A percentile compares a stretch with the other conserved stretches of the same genome.
Evolutionary conservation across 2,888 invertebrate species (phyloP).

Genomic region (Callinectes sapidus): DNA sequence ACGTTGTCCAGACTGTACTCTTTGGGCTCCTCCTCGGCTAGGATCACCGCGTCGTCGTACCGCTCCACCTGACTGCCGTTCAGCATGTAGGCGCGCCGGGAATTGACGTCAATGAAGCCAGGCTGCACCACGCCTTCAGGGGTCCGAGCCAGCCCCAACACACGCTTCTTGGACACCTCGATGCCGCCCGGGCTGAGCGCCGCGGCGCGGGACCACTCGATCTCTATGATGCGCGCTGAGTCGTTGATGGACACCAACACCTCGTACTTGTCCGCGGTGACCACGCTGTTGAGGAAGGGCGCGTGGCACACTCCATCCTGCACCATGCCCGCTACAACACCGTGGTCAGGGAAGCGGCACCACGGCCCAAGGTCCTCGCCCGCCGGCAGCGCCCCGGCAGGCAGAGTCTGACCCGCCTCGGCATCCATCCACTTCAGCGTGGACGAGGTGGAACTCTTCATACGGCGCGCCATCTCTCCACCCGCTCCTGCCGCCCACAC

Average conservation of each 20-base stretch:
- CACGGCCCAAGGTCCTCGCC: not conserved
- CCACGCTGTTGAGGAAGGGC: not conserved
- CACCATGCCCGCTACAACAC: not conserved
- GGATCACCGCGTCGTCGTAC: not conserved
- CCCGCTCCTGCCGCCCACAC: conserved; percentile 2
- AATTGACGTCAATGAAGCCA: not conserved
- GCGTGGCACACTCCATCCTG: not conserved
- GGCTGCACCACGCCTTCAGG: not conserved
- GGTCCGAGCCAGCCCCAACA: not conserved
- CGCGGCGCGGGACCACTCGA: not conserved
- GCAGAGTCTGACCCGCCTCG: not conserved
- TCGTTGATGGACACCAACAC: conserved; percentile 9
- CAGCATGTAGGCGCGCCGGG: not conserved
- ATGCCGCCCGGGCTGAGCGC: not conserved
- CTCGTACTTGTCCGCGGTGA: not conserved
- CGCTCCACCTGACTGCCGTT: not conserved
- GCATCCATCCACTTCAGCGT: conserved; percentile 4
- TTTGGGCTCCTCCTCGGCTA: not conserved
- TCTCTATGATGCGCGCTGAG: not conserved
- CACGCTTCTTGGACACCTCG: not conserved
- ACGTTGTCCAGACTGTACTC: not conserved
- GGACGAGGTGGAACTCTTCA: not conserved
- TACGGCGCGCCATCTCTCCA: not conserved
- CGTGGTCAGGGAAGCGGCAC: conserved; percentile 11
- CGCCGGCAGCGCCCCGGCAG: not conserved